Evolutionary conservation across 2,113 vertebrate species (phyloP), one percentile per base, ranked within the genome.

Genomic region (Pelecanoides urinatrix): DNA sequence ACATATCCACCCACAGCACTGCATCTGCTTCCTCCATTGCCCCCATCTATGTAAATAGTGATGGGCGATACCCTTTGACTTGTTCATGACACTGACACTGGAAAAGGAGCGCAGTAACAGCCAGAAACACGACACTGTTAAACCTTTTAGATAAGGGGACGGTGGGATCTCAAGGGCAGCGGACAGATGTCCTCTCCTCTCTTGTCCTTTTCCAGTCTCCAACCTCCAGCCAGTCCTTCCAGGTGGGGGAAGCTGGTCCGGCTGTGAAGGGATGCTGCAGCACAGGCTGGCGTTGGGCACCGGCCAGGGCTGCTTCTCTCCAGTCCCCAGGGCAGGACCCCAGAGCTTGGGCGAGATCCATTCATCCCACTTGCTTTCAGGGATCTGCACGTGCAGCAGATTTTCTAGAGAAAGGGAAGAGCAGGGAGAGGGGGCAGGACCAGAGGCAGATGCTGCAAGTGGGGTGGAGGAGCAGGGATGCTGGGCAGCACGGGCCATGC

Each of bases 51-150:
- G 71, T 68, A 50, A 90, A 76, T 5, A 45, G 58, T 4, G 50
- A 67, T 50, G 79, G 55, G 38, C 0, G 2, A 73, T 70, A 44
- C 30, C 53, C 67, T 90, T n/a, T 53, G 72, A 67, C 88, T 88
- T 2, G 0, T 42, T 79, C 12, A 0, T 15, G 83, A 29, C 25
- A 75, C 13, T 0, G 0, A 30, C 27, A 42, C 50, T 0, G 0
- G 44, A 86, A 90, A 68, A 58, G 45, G 58, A 70, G n/a, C 4
- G 2, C 26, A 30, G 58, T 22, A 89, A 55, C 63, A 23, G 72
- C 59, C 45, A 70, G 75, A 80, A 91, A 79, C 11, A 3, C 0
- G 1, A 62, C 38, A 25, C 34, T 44, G 5, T 19, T 67, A 63
- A 75, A 65, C 22, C 36, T 86, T 55, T 56, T 42, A 62, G 58